Conservation (phyloP, 1,140 invertebrate species). For the Sycobia sp. region DNA sequence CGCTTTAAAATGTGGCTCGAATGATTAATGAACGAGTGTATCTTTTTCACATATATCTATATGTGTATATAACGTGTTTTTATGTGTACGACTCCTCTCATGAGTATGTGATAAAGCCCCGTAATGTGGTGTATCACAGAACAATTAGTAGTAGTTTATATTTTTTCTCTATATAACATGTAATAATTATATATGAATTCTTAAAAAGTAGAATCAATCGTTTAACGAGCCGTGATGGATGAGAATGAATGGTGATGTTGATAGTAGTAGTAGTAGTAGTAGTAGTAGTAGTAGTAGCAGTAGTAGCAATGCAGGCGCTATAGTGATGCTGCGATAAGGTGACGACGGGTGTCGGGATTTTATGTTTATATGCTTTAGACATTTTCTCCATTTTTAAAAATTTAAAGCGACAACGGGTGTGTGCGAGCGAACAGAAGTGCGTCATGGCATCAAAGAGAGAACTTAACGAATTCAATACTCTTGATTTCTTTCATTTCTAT, state of each 20-base stretch:
- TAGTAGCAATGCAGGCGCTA: constrained; percentile 51
- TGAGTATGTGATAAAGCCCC: constrained; percentile 61
- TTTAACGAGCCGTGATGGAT: constrained; percentile 58
- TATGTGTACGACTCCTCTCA: constrained; percentile 40
- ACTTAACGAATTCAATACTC: constrained; percentile 5
- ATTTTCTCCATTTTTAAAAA: constrained; percentile 5
- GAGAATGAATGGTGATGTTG: constrained; percentile 50
- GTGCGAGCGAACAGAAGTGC: constrained; percentile 13
- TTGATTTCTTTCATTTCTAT: neutral
- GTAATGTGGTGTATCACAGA: constrained; percentile 63
- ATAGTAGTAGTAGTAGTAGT: constrained; percentile 35
- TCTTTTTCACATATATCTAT: neutral
- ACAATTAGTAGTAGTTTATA: constrained; percentile 60
- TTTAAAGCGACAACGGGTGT: constrained; percentile 10
- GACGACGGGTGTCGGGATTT: constrained; percentile 43
- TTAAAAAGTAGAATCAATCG: constrained; percentile 50
- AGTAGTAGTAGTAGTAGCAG: constrained; percentile 28
- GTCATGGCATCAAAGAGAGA: neutral
- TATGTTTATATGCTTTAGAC: constrained; percentile 9
- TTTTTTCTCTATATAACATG: constrained; percentile 48
- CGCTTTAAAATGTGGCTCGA: constrained; percentile 29
- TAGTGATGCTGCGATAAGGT: constrained; percentile 54
- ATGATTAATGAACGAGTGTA: constrained; percentile 31
- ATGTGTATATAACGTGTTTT: constrained; percentile 17
- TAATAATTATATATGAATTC: constrained; percentile 55